Evolutionary conservation across 2,888 invertebrate species (phyloP).

Genomic region (Carcina quercana): DNA sequence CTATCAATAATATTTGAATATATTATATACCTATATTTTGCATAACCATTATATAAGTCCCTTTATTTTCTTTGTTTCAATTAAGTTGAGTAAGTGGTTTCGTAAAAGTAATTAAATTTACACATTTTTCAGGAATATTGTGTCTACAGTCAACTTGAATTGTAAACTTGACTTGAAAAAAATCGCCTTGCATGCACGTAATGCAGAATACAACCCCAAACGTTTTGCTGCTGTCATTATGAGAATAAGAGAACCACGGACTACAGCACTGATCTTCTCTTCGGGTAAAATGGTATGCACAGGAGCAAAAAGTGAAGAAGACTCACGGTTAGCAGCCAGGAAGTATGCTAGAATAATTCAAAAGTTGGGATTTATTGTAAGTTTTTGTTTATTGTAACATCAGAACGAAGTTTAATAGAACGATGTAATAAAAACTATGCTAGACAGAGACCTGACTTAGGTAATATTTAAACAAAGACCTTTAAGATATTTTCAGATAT

Average conservation of each 20-base stretch:
- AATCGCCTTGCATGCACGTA: constrained; percentile 97
- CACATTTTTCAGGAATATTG: constrained; percentile 94
- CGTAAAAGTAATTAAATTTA: constrained; percentile 3
- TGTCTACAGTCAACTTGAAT: constrained; percentile 96
- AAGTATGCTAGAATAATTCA: constrained; percentile 91
- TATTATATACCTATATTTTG: too few relatives aligned
- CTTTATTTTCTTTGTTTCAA: too few relatives aligned
- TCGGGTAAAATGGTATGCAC: constrained; percentile 92
- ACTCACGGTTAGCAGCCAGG: constrained; percentile 84
- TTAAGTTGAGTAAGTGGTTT: too few relatives aligned
- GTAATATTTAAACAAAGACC: too few relatives aligned
- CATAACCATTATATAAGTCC: too few relatives aligned
- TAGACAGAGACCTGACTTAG: too few relatives aligned
- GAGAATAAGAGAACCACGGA: constrained; percentile 93
- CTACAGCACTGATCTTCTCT: constrained; percentile 83
- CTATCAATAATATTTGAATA: too few relatives aligned
- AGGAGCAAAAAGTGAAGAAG: constrained; percentile 87
- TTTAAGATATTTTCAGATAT: too few relatives aligned
- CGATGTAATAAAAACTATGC: too few relatives aligned
- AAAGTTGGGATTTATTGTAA: constrained; percentile 85
- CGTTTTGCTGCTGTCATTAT: constrained; percentile 99
- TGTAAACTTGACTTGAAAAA: constrained; percentile 97
- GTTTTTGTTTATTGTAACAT: too few relatives aligned
- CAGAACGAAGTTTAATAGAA: too few relatives aligned
- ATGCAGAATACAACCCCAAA: constrained; percentile 99